Evolutionary conservation across 2,113 vertebrate genomes (phyloP), one percentile per base, ranked within the genome.

Genomic region (Nesoenas mayeri): DNA sequence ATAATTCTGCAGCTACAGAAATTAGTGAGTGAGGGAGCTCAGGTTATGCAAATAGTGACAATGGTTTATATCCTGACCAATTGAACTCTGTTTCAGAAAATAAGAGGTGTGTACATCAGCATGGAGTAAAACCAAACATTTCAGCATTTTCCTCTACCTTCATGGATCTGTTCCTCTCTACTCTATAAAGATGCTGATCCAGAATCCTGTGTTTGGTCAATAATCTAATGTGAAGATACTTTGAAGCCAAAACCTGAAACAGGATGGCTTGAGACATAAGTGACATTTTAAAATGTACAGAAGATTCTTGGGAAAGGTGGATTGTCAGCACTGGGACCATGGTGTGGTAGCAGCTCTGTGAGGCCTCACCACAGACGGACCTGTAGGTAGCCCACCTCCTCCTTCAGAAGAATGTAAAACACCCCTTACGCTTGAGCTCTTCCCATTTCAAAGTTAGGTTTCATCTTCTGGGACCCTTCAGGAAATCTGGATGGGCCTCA

Each of bases 1-100:
- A 94, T 92, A 97, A 93, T 92, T 96, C 64, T 29, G 71, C 57
- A 95, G 66, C 88, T 96, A 51, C 19, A 95, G 85, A 95, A 89
- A 56, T 60, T 31, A 84, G 69, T 79, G 90, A 95, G 73, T 66
- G 84, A 87, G 66, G 44, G 74, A 95, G 75, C 75, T 79, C 82
- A 85, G 87, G 70, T 88, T 87, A 96, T 96, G 62, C 71, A 66
- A 93, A 26, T 74, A 74, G 84, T 86, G 32, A 25, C 73, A 66
- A 21, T 53, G 64, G 70, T 89, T 86, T 83, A 32, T 70, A 29
- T 21, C 58, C 48, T 83, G 25, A n/a, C 60, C 79, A 62, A 73
- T 10, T 66, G 32, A 66, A 34, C 75, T 51, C 26, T 70, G 61
- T 42, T 92, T 81, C 47, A 88, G 64, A 67, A 89, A 91, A 58